Conservation (phyloP, 1,140 invertebrate genomes). For the Lasioglossum albipes region DNA sequence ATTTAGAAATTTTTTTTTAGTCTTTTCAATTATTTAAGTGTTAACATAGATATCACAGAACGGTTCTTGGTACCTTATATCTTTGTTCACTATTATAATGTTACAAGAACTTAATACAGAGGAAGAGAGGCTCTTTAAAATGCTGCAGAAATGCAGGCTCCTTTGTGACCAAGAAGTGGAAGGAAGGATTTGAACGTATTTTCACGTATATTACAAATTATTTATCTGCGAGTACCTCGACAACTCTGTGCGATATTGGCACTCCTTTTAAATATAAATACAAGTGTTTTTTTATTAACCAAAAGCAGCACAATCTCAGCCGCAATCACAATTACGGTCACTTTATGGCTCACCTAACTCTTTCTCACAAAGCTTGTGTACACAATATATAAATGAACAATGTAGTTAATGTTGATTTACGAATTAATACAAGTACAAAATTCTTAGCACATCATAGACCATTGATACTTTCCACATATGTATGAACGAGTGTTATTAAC, state of each 20-base stretch:
- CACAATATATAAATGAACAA: slow-evolving; percentile 69
- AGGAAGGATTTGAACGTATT: slow-evolving; percentile 66
- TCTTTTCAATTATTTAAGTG: slow-evolving; percentile 80
- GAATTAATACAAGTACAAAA: slow-evolving; percentile 72
- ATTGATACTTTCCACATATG: slow-evolving; percentile 69
- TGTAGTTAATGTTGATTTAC: slow-evolving; percentile 65
- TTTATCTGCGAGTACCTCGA: slow-evolving; percentile 60
- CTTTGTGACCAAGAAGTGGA: slow-evolving; percentile 63
- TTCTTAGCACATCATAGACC: slow-evolving; percentile 70
- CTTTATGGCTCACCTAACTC: slow-evolving; percentile 65
- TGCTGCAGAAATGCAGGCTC: slow-evolving; percentile 70
- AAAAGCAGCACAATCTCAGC: slow-evolving; percentile 67
- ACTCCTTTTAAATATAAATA: slow-evolving; percentile 64
- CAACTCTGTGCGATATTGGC: slow-evolving; percentile 64
- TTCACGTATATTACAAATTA: slow-evolving; percentile 68
- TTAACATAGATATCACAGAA: slow-evolving; percentile 81
- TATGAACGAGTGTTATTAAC: slow-evolving; percentile 65
- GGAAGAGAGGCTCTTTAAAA: slow-evolving; percentile 74
- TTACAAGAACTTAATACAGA: slow-evolving; percentile 74
- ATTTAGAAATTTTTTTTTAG: slow-evolving; percentile 79
- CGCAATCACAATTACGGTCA: slow-evolving; percentile 68
- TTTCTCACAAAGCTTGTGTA: slow-evolving; percentile 67
- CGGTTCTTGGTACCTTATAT: slow-evolving; percentile 81
- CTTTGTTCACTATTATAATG: slow-evolving; percentile 74
- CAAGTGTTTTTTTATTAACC: slow-evolving; percentile 62